Evolutionary conservation across 2,888 invertebrate genomes (phyloP).

Genomic region (Elegia similella): DNA sequence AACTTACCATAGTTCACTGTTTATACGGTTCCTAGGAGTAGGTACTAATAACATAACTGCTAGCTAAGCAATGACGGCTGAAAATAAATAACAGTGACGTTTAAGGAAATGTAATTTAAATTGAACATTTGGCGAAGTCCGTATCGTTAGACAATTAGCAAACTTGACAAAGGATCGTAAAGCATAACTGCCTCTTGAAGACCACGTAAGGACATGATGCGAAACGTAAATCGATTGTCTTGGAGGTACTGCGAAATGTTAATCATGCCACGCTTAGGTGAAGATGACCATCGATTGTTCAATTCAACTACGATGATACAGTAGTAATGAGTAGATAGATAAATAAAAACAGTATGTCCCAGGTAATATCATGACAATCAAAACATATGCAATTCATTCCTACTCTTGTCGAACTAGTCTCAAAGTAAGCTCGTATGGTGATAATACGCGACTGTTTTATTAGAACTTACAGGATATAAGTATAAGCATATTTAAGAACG

Average conservation of each 20-base stretch:
- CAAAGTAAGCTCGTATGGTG: too few relatives aligned
- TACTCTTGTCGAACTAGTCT: too few relatives aligned
- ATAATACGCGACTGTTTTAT: too few relatives aligned
- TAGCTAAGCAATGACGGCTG: slow-evolving; percentile 18
- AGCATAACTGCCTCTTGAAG: slow-evolving; percentile 64
- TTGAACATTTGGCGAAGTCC: slow-evolving; percentile 52
- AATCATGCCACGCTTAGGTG: slow-evolving; percentile 22
- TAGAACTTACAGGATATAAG: too few relatives aligned
- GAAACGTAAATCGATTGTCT: slow-evolving; percentile 46
- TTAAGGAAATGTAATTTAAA: slow-evolving; percentile 34
- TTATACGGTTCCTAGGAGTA: not conserved
- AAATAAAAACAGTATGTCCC: too few relatives aligned
- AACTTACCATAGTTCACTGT: not conserved
- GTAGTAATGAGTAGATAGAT: not conserved
- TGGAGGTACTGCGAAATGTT: slow-evolving; percentile 51
- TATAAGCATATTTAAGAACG: too few relatives aligned
- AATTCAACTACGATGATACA: not conserved
- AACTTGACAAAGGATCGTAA: slow-evolving; percentile 74
- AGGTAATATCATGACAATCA: too few relatives aligned
- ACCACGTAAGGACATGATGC: slow-evolving; percentile 59
- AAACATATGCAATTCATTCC: too few relatives aligned
- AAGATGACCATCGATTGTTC: not conserved
- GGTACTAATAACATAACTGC: not conserved
- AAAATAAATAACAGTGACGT: slow-evolving; percentile 16
- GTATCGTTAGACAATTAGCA: slow-evolving; percentile 56